Conservation (phyloP, 2,888 invertebrate genomes). For the Galerucella nymphaeae region DNA sequence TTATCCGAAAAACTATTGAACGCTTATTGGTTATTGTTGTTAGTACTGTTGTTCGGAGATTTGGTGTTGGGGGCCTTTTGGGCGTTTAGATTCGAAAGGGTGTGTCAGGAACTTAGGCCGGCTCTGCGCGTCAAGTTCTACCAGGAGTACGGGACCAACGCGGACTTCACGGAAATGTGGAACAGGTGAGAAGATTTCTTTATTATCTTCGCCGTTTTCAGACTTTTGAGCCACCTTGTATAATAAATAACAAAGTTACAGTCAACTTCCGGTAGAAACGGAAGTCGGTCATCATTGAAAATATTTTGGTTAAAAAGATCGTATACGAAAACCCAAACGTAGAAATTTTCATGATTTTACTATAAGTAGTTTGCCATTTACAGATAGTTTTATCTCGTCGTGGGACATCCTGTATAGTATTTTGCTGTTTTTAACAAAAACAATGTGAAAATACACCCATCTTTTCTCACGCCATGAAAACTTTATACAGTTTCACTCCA, state of each 20-base stretch:
- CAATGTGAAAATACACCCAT: too few species aligned
- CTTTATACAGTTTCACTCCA: neutral
- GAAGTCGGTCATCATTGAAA: too few species aligned
- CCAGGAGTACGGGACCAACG: conserved; percentile 78
- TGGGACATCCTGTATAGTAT: too few species aligned
- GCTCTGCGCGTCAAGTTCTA: conserved; percentile 69
- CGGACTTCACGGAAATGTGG: conserved; percentile 81
- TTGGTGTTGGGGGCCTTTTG: conserved; percentile 86
- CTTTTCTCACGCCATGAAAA: neutral
- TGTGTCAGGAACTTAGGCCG: conserved; percentile 80
- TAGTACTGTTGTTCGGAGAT: conserved; percentile 85
- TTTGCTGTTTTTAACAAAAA: neutral
- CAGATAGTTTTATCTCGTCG: too few species aligned
- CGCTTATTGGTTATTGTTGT: conserved; percentile 84
- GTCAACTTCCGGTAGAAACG: too few species aligned
- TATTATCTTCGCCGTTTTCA: too few species aligned
- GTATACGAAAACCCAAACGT: too few species aligned
- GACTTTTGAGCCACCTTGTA: too few species aligned
- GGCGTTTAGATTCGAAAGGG: conserved; percentile 71
- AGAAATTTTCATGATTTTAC: too few species aligned
- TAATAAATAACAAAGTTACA: too few species aligned
- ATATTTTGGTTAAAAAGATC: too few species aligned
- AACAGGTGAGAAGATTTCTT: conserved; percentile 61
- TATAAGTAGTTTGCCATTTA: too few species aligned
- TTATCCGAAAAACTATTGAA: conserved; percentile 84